A percentile compares a stretch with the other conserved stretches of the same genome.
phyloP scores from a whole-genome alignment of 2,797 vertebrate genomes.

The Gallinago nigripennis region DNA sequence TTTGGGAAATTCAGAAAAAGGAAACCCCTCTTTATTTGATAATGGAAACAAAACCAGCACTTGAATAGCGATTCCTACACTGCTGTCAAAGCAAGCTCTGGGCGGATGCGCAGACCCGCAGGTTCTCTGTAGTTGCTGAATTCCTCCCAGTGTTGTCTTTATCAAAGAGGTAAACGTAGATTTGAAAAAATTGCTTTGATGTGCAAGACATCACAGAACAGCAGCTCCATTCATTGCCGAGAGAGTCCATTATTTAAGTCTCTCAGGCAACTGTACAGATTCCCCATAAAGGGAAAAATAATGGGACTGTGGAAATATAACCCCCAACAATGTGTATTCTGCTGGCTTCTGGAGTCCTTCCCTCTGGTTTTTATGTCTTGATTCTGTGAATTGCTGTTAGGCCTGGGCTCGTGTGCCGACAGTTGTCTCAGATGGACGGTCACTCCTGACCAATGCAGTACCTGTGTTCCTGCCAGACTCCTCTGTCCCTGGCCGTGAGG shows the following conservation, averaged over 20 bases:
- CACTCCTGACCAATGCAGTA: not conserved
- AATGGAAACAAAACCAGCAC: not conserved
- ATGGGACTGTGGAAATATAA: not conserved
- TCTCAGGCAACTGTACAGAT: slow-evolving; percentile 10
- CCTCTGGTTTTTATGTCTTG: not conserved
- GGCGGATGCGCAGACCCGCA: not conserved
- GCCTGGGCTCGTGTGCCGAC: not conserved
- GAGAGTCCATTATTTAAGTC: slow-evolving; percentile 36
- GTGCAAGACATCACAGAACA: slow-evolving; percentile 35
- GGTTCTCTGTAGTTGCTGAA: slow-evolving; percentile 18
- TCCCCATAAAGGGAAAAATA: slow-evolving; percentile 4
- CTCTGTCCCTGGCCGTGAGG: not conserved
- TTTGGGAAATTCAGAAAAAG: not conserved
- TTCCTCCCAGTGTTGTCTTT: slow-evolving; percentile 37
- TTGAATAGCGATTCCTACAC: not conserved
- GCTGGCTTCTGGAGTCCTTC: not conserved
- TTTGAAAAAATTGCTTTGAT: slow-evolving; percentile 51
- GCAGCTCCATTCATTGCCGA: slow-evolving; percentile 24
- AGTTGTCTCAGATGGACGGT: not conserved
- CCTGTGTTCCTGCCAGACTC: not conserved
- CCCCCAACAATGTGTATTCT: not conserved
- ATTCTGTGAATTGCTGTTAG: not conserved
- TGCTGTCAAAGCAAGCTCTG: not conserved
- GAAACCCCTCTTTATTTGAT: not conserved
- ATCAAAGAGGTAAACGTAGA: slow-evolving; percentile 42